These are phyloP conservation scores for Lethocerus indicus DNA, from an alignment of 1,140 invertebrate genomes.

Conservation along the genomic window DNA sequence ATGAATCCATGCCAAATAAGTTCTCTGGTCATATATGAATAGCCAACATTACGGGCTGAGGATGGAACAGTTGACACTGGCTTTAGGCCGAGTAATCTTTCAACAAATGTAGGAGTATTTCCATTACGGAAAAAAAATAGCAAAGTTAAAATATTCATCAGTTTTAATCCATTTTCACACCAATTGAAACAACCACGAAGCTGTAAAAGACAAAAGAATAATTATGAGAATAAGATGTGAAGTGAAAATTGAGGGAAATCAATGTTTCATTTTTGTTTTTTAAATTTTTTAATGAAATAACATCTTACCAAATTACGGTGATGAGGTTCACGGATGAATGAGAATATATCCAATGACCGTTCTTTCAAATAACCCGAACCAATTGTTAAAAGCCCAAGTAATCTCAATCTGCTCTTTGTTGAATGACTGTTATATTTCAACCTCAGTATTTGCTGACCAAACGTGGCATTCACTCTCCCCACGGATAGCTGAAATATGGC, in stretches of 20 bases:
- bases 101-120: conserved; percentile 36
- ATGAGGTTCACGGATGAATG: background rate
- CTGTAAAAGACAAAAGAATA: background rate
- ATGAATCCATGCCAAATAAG: conserved; percentile 48
- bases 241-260: background rate
- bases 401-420: background rate
- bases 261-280: background rate
- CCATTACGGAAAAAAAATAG: conserved; percentile 40
- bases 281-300: background rate
- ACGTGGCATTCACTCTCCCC: conserved; percentile 6
- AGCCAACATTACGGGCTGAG: conserved; percentile 32
- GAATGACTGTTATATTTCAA: conserved; percentile 4
- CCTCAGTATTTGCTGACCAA: conserved; percentile 10
- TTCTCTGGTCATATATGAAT: conserved; percentile 42
- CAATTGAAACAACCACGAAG: background rate
- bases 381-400: conserved; percentile 7
- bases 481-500: conserved; percentile 10
- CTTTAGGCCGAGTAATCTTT: conserved; percentile 32
- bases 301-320: background rate
- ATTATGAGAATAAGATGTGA: background rate
- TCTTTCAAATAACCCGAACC: conserved; percentile 9
- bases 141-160: conserved; percentile 39
- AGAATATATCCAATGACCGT: background rate
- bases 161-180: conserved; percentile 29
- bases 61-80: conserved; percentile 28